Conservation (phyloP, 2,113 vertebrate genomes). For the Accipiter virgatus region DNA sequence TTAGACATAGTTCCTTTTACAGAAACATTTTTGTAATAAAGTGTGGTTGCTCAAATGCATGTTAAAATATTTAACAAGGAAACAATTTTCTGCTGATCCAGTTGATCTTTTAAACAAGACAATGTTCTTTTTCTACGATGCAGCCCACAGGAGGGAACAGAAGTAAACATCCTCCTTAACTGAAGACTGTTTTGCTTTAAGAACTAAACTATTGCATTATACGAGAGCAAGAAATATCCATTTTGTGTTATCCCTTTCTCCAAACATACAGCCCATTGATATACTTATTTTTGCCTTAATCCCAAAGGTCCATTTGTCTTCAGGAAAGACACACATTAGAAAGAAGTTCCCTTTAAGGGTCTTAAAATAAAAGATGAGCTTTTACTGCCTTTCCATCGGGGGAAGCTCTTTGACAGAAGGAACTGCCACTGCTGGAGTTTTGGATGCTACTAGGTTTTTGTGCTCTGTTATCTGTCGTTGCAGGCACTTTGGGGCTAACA, state of each 20-base stretch:
- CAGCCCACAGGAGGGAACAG: slow-evolving; percentile 52
- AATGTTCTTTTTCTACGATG: slow-evolving; percentile 50
- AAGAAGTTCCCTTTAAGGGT: slow-evolving; percentile 7
- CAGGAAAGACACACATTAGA: not conserved
- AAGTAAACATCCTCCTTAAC: slow-evolving; percentile 47
- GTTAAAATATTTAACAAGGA: slow-evolving; percentile 73
- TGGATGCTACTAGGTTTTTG: slow-evolving; percentile 56
- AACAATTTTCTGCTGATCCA: slow-evolving; percentile 63
- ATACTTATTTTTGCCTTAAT: not conserved
- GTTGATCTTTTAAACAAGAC: slow-evolving; percentile 69
- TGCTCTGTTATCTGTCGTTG: slow-evolving; percentile 63
- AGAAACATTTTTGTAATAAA: slow-evolving; percentile 65
- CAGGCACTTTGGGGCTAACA: slow-evolving; percentile 82
- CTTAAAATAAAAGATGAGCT: not conserved
- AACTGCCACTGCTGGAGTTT: slow-evolving; percentile 40
- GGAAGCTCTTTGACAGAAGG: slow-evolving; percentile 1
- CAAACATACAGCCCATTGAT: not conserved
- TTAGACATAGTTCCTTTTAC: slow-evolving; percentile 66
- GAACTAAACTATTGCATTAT: slow-evolving; percentile 60
- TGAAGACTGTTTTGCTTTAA: slow-evolving; percentile 27
- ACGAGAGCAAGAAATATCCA: slow-evolving; percentile 34
- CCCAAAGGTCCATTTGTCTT: slow-evolving; percentile 12
- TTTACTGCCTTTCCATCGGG: slow-evolving; percentile 27
- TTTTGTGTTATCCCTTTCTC: slow-evolving; percentile 5
- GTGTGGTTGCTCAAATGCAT: slow-evolving; percentile 62